A percentile compares a stretch with the other conserved stretches of the same genome.
These are phyloP conservation scores for Ceratoteleas bidentatus DNA, from an alignment of 1,140 invertebrate genomes.

Conservation along the genomic window DNA sequence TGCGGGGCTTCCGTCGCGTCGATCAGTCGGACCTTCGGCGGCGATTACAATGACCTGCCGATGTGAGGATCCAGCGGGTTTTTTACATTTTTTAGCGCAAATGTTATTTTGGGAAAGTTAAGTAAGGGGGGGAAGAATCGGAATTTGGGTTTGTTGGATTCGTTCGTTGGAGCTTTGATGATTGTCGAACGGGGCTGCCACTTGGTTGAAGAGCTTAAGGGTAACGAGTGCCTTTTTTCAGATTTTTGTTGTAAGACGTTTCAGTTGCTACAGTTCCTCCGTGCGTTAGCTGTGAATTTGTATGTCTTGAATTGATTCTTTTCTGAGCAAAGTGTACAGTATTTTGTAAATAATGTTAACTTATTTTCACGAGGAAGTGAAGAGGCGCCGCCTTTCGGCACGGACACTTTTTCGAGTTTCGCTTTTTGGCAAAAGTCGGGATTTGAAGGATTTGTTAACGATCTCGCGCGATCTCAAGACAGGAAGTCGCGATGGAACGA, in stretches of 20 bases:
- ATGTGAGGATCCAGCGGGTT: conserved; percentile 29
- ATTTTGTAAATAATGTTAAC: conserved; percentile 57
- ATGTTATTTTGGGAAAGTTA: too few species aligned
- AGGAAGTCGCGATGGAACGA: background rate
- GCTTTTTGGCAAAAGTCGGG: background rate
- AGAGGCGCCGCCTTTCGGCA: conserved; percentile 25
- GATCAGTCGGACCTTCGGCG: conserved; percentile 23
- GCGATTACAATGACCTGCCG: conserved; percentile 34
- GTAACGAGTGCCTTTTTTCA: too few species aligned
- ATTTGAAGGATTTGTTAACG: background rate
- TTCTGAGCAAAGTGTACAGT: conserved; percentile 39
- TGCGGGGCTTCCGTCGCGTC: conserved; percentile 57
- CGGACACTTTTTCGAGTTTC: conserved; percentile 5
- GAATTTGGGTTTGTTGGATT: conserved; percentile 15
- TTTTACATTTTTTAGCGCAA: conserved; percentile 20
- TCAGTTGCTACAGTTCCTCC: too few species aligned
- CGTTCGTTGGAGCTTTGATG: too few species aligned
- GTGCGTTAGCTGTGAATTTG: too few species aligned
- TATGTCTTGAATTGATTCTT: too few species aligned
- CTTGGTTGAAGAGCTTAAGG: too few species aligned
- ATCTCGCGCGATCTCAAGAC: too few species aligned
- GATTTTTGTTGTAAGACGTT: too few species aligned
- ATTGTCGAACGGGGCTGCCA: too few species aligned
- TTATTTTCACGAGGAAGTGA: conserved; percentile 41
- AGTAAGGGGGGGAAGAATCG: too few species aligned